Percentiles rank a stretch among this genome's conserved stretches.
phyloP scores from a whole-genome alignment of 2,797 vertebrate species.

The Tapera naevia region DNA sequence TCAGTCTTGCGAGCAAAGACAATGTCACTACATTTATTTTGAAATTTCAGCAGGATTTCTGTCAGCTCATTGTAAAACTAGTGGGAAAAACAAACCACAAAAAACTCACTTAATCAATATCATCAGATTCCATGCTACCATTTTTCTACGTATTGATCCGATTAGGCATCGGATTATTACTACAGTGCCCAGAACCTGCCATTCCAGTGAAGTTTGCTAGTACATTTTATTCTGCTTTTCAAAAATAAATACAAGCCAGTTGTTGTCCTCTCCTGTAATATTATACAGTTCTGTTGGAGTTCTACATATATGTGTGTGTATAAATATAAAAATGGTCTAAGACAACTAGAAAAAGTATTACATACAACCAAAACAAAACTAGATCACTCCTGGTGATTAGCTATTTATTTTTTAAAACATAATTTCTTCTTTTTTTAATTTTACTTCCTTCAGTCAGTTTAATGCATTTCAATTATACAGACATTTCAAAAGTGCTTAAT shows the following conservation, averaged over 20 bases:
- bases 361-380: neutral
- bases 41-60: conserved; percentile 95
- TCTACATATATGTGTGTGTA: rapidly evolving
- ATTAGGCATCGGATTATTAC: rapidly evolving
- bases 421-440: neutral
- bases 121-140: neutral
- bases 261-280: neutral
- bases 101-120: neutral
- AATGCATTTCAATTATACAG: neutral
- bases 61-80: conserved; percentile 99
- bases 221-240: neutral
- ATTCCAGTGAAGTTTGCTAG: neutral
- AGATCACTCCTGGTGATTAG: neutral
- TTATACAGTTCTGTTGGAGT: rapidly evolving
- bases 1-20: conserved; percentile 98
- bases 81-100: neutral
- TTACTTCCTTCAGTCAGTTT: neutral
- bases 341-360: neutral
- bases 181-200: neutral
- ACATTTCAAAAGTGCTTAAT: neutral
- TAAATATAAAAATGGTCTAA: neutral
- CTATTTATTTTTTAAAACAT: neutral
- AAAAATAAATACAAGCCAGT: neutral
- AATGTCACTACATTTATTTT: conserved; percentile 98
- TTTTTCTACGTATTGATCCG: neutral